phyloP scores from a whole-genome alignment of 2,888 invertebrate species.

The Gortyna flavago region DNA sequence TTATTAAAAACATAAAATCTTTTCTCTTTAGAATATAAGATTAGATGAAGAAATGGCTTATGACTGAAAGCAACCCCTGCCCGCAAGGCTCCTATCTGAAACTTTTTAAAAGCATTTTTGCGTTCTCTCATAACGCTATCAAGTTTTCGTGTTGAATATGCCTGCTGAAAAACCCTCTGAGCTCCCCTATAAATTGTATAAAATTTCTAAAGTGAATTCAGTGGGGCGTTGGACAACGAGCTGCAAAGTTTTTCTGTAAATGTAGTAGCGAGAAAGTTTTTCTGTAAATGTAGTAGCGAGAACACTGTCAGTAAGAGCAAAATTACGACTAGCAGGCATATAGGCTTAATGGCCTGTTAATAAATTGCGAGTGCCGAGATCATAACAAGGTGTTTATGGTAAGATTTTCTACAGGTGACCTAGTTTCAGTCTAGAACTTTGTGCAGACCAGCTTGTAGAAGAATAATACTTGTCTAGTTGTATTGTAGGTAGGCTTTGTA shows the following conservation, averaged over 20 bases:
- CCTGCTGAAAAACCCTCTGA: no score
- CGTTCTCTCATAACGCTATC: no score
- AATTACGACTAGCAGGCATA: not conserved
- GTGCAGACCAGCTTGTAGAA: not conserved
- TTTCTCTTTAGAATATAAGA: no score
- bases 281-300: not conserved
- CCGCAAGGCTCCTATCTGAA: no score
- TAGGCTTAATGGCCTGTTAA: constrained; percentile 16
- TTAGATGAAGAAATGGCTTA: no score
- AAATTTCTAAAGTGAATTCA: not conserved
- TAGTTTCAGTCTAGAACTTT: constrained; percentile 12
- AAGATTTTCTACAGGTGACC: constrained; percentile 37
- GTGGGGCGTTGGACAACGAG: no score
- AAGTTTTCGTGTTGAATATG: no score
- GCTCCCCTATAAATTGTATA: no score
- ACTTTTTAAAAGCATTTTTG: no score
- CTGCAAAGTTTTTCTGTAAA: not conserved
- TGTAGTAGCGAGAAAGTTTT: not conserved
- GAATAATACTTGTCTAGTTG: constrained; percentile 14
- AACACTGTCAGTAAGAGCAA: not conserved
- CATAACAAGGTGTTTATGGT: constrained; percentile 12
- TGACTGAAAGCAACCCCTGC: no score
- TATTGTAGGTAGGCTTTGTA: not conserved
- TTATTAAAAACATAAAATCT: no score
- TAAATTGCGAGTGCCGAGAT: constrained; percentile 13